phyloP scores from a whole-genome alignment of 2,888 invertebrate species.

The Alviniconcha strummeri region DNA sequence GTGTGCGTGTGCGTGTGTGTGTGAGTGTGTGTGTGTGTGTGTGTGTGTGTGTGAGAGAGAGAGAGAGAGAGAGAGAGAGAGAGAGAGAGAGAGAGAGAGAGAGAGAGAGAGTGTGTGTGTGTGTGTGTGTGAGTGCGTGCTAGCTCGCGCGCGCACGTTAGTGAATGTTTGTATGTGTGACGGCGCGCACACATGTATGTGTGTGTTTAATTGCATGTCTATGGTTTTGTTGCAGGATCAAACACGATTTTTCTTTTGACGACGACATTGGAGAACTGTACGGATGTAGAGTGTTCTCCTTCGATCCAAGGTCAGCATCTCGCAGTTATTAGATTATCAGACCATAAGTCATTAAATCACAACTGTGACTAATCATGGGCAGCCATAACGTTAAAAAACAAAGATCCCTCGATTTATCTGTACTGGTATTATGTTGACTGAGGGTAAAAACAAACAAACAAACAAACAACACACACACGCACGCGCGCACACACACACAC shows the following conservation, averaged over 20 bases:
- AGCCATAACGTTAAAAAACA: too few relatives aligned
- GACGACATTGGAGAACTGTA: conserved; percentile 7
- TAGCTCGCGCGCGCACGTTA: background rate
- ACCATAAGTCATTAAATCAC: too few relatives aligned
- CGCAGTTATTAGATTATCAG: too few relatives aligned
- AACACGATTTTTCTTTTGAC: conserved; percentile 20
- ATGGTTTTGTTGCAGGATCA: conserved; percentile 7
- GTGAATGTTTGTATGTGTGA: background rate
- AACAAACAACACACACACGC: background rate
- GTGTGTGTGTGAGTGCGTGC: background rate
- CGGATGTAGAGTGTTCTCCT: conserved; percentile 3
- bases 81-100: conserved; percentile 9
- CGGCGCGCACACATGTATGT: background rate
- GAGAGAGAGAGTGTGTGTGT: background rate
- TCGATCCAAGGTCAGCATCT: conserved; percentile 9
- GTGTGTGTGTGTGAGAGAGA: background rate
- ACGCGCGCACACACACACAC: background rate
- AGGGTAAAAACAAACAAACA: background rate
- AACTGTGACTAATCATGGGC: too few relatives aligned
- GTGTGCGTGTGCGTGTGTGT: too few relatives aligned
- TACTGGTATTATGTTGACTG: too few relatives aligned
- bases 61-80: background rate
- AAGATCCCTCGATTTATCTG: too few relatives aligned
- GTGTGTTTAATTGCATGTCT: too few relatives aligned
- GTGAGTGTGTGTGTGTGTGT: too few relatives aligned